Base-by-base conservation (phyloP, 2,113 vertebrate species). In the Elachura formosa region DNA sequence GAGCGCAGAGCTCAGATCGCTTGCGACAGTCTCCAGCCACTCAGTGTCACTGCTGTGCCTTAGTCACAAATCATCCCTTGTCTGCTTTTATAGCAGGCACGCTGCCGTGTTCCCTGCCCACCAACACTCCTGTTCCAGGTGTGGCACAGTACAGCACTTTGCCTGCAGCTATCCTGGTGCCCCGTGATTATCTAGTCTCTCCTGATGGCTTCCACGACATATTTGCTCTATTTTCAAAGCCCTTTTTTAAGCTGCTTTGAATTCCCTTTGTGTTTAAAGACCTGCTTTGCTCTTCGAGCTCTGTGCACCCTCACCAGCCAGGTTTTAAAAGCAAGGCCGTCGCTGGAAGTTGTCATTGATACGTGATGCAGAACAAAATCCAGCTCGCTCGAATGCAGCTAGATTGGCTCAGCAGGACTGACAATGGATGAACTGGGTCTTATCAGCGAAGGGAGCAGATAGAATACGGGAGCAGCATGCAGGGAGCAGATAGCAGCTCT, bases 301-400 rank as follows among this genome's bases (percentile, higher is more conserved):
- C 88, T 24, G 2, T 16, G 72, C 89, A 94, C 67, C 91, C 89
- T 94, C 84, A 64, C 52, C 31, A 2, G 72, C 59, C 64, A 75
- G 89, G 58, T 56, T 92, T 96, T 72, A 55, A 94, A 82, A 80
- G 89, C 55, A 52, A 87, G 94, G 89, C 91, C 29, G 0, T 71
- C 6, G 20, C 91, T 93, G 75, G 67, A 85, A 91, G 94, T 95
- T 96, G 91, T 92, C 94, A 92, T 78, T 89, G 84, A 74, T 94
- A 95, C 56, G 72, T 96, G 96, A 94, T 94, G 96, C 96, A 96
- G 95, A 96, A 96, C 94, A 93, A 96, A 96, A 94, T 92, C 88
- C 92, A 90, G 88, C 87, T 89, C 46, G 49, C 94, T 91, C 71
- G 55, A 87, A 71, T 91, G 89, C 72, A 40, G 91, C 84, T 80